Percentiles rank a stretch among this genome's conserved stretches.
Conservation (phyloP, 2,797 vertebrate genomes). For the Cyprinodon diabolis region DNA sequence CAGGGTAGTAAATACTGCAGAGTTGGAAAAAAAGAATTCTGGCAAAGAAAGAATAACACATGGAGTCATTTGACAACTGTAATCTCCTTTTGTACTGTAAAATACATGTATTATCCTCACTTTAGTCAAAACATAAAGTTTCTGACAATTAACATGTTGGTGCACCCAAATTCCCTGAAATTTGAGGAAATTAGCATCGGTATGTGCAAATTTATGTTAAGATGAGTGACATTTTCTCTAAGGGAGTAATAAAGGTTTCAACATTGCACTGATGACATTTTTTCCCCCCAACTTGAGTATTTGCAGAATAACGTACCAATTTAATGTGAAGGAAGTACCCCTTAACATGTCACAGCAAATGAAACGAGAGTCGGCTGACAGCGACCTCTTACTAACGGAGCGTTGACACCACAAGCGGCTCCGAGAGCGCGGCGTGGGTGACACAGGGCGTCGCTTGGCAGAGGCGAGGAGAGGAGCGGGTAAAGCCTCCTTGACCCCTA, state of each 20-base stretch:
- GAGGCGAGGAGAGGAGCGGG: conserved; percentile 51
- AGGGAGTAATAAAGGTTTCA: conserved; percentile 30
- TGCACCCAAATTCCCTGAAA: conserved; percentile 5
- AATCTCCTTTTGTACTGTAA: conserved; percentile 30
- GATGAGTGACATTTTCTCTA: conserved; percentile 23
- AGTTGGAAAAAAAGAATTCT: conserved; percentile 50
- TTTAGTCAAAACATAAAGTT: conserved; percentile 35
- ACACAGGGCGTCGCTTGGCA: conserved; percentile 50
- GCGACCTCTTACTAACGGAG: conserved; percentile 45
- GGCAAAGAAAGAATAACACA: conserved; percentile 53
- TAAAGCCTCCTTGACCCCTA: conserved; percentile 76
- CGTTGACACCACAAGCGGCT: conserved; percentile 41
- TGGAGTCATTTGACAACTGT: conserved; percentile 57
- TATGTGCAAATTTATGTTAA: conserved; percentile 19
- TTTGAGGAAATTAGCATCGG: conserved; percentile 25
- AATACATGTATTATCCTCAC: conserved; percentile 27
- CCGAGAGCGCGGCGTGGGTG: conserved; percentile 44
- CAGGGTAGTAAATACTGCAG: conserved; percentile 51
- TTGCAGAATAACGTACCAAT: conserved; percentile 16
- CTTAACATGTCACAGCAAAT: conserved; percentile 26
- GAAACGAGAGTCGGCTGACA: conserved; percentile 41
- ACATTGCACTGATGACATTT: conserved; percentile 7
- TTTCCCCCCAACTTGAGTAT: conserved; percentile 9
- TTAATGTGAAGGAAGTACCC: conserved; percentile 20
- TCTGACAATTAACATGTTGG: conserved; percentile 21